A percentile compares a stretch with the other conserved stretches of the same genome.
Conservation (phyloP, 2,797 vertebrate species). For the Karalla daura region DNA sequence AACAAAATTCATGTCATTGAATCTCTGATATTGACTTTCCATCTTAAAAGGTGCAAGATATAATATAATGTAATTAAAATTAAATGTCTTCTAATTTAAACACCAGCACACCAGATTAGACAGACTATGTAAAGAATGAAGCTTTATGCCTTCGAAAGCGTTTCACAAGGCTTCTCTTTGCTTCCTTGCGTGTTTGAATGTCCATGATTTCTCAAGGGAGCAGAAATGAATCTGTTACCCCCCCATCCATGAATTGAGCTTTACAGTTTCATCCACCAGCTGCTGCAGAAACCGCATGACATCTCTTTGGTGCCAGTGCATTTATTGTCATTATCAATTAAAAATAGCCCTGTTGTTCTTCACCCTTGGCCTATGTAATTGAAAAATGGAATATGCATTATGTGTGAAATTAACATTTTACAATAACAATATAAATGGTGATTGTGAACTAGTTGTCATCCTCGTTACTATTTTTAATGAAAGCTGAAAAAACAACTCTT, state of each 20-base stretch:
- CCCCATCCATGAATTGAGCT: not conserved
- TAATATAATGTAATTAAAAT: no score
- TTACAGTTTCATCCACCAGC: not conserved
- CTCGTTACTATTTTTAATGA: no score
- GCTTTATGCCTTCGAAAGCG: not conserved
- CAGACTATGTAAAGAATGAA: not conserved
- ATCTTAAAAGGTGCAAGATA: no score
- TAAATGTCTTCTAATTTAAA: no score
- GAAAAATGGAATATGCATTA: not conserved
- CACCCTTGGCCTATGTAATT: not conserved
- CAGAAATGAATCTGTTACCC: not conserved
- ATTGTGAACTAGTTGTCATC: no score
- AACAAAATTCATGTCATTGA: no score
- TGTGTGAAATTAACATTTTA: not conserved
- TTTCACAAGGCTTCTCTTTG: conserved; percentile 1
- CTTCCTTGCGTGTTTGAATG: not conserved
- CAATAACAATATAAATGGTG: no score
- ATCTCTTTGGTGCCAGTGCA: not conserved
- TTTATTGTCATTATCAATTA: not conserved
- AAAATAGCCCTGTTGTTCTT: not conserved
- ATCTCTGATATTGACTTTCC: no score
- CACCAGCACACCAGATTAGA: no score
- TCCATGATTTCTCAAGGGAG: not conserved
- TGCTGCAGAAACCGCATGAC: not conserved
- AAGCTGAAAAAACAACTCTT: no score